Evolutionary conservation across 2,888 invertebrate species (phyloP), one percentile per base, ranked within the genome.

Genomic region (Thera obeliscata): DNA sequence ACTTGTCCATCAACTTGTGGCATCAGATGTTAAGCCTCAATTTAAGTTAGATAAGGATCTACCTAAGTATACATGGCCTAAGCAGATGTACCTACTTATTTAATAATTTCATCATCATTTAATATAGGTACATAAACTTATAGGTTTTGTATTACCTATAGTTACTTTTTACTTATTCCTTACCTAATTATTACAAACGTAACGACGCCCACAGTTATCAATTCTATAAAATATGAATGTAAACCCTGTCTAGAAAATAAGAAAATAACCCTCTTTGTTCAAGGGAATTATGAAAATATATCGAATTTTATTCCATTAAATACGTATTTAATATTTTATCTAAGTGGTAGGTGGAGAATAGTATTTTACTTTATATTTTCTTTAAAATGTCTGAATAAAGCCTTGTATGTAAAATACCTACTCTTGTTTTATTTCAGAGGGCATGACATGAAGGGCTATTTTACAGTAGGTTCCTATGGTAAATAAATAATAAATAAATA

Each of bases 301-400:
- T 87, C 86, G 87, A 90, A 90, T 89, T 91, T 87, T 87, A 90
- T 87, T 88, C 87, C 82, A 84, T 69, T 76, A 86, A 86, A 88
- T 89, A 90, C 88, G 87, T 92, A 84, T 85, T 83, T 90, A 65
- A 64, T 69, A 70, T 89, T 90, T 90, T 89, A 85, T 88, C 89
- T 91, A 87, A 87, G 80, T 89, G 87, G 89, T 85, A 82, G 81
- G 89, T 89, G 85, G 80, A 86, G 77, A 79, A 81, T 81, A 82
- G 80, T 87, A 87, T 83, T 87, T 89, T 89, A 86, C 80, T 88
- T 91, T 89, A 79, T 91, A 89, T 90, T 91, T 92, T 87, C 86
- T 92, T 91, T 91, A 93, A 89, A 89, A 90, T 88, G 86, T 92
- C 89, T 87, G 80, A 93, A 91, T 92, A 93, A 91, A 92, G 84